A percentile compares a stretch with the other conserved stretches of the same genome.
Conservation (phyloP, 2,113 vertebrate species). For the Regulus satrapa region DNA sequence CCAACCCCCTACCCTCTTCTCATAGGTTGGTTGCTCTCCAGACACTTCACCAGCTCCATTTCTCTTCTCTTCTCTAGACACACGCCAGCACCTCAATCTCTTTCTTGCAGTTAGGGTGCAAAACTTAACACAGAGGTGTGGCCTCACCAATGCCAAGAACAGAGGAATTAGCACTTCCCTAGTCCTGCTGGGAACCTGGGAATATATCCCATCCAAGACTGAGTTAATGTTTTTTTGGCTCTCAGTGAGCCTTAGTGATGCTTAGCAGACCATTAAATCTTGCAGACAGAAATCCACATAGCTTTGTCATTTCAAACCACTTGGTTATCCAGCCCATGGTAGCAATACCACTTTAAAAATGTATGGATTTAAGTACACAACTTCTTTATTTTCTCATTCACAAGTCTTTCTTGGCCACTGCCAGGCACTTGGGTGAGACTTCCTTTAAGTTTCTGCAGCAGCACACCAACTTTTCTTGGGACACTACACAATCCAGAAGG, state of each 20-base stretch:
- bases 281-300: background rate
- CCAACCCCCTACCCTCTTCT: background rate
- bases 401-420: background rate
- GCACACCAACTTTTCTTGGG: background rate
- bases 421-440: background rate
- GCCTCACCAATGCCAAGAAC: fast-evolving
- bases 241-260: background rate
- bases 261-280: background rate
- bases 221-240: background rate
- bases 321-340: background rate
- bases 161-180: background rate
- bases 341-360: background rate
- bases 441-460: background rate
- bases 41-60: fast-evolving
- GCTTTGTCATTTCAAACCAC: background rate
- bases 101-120: background rate
- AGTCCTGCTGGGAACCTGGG: background rate
- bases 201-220: background rate
- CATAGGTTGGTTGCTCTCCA: background rate
- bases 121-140: background rate
- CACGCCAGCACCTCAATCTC: background rate
- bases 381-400: background rate
- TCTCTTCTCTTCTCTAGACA: background rate
- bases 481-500: background rate
- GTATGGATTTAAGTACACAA: fast-evolving